Base-by-base conservation (phyloP, 2,888 invertebrate genomes). In the Agrotis clavis region DNA sequence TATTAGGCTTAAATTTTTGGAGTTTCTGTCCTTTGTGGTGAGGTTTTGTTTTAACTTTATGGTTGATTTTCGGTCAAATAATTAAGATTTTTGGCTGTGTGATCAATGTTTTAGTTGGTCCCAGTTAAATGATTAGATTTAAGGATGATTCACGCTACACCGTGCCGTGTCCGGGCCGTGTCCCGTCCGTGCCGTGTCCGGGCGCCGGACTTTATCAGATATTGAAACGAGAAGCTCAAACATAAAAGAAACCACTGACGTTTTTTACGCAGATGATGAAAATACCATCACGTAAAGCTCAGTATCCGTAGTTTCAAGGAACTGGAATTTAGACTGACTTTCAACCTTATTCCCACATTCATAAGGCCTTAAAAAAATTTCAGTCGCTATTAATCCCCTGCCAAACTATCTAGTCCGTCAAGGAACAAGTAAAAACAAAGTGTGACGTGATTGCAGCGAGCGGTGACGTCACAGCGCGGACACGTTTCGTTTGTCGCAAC, bases 1-100 rank as follows among this genome's bases (percentile, higher is more conserved):
- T 88, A 90, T 89, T 89, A 89, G 63, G 83, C 77, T 84, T 81
- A 84, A 67, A 84, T 75, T 84, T 69, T 69, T 64, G 14, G 21
- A 47, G 19, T 14, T 21, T 19, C 60, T 45, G 48, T 41, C 30
- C 21, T 83, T 83, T 74, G 47, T 64, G 51, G 16, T 7, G 21
- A 9, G 21, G 21, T 54, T 48, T 59, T 48, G 30, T 48, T 63
- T 59, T 14, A 57, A 35, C 3, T 14, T 57, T 30, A 35, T 3
- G 13, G 30, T 57, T 57, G n/a, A 35, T n/a, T 57, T 57, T n/a
- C n/a, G 13, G 6, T 57, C 18, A 2, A 9, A 11, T 30, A 56
- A 30, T 56, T 56, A 41, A 41, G 11, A 56, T 30, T 56, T 18
- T 18, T 56, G n/a, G 11, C 9, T 14, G 0, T 14, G 2, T 14